Base-by-base conservation (phyloP, 2,113 vertebrate genomes). In the Castor canadensis region DNA sequence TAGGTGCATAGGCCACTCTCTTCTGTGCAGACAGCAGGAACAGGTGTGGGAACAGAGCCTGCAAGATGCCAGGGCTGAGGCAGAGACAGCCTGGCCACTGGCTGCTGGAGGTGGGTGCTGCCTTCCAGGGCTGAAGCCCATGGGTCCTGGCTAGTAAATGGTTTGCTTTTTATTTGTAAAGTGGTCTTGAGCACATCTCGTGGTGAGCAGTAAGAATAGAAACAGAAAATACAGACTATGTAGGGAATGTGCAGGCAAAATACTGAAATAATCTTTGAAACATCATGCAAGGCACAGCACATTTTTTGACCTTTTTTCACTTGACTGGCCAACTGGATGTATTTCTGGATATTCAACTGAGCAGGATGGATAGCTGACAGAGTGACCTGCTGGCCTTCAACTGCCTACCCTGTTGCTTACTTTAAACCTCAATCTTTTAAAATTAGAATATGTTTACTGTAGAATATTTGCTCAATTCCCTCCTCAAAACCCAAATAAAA, bases 81-180 rank as follows among this genome's bases (percentile, higher is more conserved):
- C 49, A 64, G 38, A 24, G 24, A 24, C 3, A 11, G 7, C 28
- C 52, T 7, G 10, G n/a, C n/a, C 4, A 3, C 9, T 3, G 3
- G 32, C 17, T n/a, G 47, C 58, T 3, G 32, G 12, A 47, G 43
- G 35, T 2, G 6, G 62, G 43, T 13, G 40, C 20, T 4, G 40
- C 38, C 20, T 20, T 7, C 1, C 45, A 76, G 24, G 60, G 49
- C 4, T 22, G 40, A 71, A 40, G 64, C 19, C 9, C 3, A 45
- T 4, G 19, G 5, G 13, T n/a, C 7, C 32, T n/a, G n/a, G 28
- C 69, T 81, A 56, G 30, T 40, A 38, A 16, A 9, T 80, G 24
- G 24, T 5, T 73, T 79, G 13, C 10, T 45, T 71, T 93, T 81
- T 95, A 43, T 58, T 76, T 88, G 20, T 22, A 71, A 40, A 66